phyloP scores from a whole-genome alignment of 2,113 vertebrate genomes.

The Clinocottus analis region DNA sequence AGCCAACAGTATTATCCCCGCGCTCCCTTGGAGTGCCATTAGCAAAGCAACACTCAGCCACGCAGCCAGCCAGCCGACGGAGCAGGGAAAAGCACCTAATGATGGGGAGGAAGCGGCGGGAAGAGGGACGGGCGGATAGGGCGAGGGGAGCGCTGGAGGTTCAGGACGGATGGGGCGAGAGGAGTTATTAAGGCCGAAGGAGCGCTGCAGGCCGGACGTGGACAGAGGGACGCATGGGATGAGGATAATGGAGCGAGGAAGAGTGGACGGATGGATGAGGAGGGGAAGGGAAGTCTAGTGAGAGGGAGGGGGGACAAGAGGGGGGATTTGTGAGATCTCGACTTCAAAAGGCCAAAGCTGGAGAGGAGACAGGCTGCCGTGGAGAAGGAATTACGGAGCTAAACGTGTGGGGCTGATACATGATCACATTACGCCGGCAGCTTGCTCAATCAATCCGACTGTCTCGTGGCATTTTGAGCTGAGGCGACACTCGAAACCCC shows the following conservation, averaged over 20 bases:
- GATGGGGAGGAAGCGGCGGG: slow-evolving; percentile 38
- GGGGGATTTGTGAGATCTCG: slow-evolving; percentile 49
- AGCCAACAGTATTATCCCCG: slow-evolving; percentile 75
- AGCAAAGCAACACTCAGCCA: slow-evolving; percentile 63
- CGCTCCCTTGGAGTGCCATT: slow-evolving; percentile 71
- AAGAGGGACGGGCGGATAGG: slow-evolving; percentile 14
- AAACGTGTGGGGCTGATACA: slow-evolving; percentile 66
- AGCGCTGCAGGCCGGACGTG: slow-evolving; percentile 27
- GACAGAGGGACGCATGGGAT: slow-evolving; percentile 38
- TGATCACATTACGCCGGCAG: slow-evolving; percentile 68
- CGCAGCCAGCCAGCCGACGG: slow-evolving; percentile 45
- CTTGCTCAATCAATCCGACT: slow-evolving; percentile 72
- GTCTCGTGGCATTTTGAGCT: neutral
- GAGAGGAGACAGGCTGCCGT: slow-evolving; percentile 56
- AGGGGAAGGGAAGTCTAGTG: neutral
- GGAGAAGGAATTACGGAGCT: slow-evolving; percentile 55
- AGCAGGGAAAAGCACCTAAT: slow-evolving; percentile 42
- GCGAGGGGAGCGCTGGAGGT: slow-evolving; percentile 46
- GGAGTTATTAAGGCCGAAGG: slow-evolving; percentile 48
- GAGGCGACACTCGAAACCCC: neutral
- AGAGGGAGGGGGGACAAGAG: neutral
- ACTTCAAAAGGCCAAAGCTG: slow-evolving; percentile 69
- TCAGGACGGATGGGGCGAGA: slow-evolving; percentile 27
- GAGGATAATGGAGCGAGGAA: slow-evolving; percentile 41
- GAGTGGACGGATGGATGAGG: slow-evolving; percentile 9